Evolutionary conservation across 2,797 vertebrate genomes (phyloP).

Genomic region (Pitangus sulphuratus): DNA sequence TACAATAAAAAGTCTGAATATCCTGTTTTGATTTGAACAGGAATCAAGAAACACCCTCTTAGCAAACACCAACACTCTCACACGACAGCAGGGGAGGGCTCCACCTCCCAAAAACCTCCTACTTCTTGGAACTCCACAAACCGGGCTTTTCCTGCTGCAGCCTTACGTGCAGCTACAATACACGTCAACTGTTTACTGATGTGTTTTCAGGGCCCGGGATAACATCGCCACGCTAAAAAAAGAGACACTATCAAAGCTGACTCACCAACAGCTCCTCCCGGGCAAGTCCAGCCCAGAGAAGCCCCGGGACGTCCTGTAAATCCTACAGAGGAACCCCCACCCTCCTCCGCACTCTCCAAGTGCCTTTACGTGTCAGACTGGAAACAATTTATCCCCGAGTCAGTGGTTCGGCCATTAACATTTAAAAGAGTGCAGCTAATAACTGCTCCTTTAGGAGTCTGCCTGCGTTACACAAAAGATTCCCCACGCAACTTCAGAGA

Average conservation of each 20-base stretch:
- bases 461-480: not conserved
- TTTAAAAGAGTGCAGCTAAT: not conserved
- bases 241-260: conserved; percentile 19
- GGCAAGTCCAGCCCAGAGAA: not conserved
- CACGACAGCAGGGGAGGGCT: not conserved
- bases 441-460: not conserved
- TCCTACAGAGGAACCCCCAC: not conserved
- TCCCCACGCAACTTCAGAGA: not conserved
- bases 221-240: not conserved
- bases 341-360: not conserved
- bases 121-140: not conserved
- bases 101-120: not conserved
- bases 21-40: not conserved
- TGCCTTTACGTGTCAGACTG: not conserved
- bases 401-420: not conserved
- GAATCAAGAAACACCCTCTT: not conserved
- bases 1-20: not conserved
- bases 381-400: not conserved
- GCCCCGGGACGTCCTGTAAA: not conserved
- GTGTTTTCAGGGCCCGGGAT: not conserved
- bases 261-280: not conserved
- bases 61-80: not conserved
- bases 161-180: not conserved
- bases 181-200: not conserved
- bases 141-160: not conserved